A percentile compares a stretch with the other conserved stretches of the same genome.
Conservation (phyloP, 1,140 invertebrate genomes). For the Babylonia areolata region DNA sequence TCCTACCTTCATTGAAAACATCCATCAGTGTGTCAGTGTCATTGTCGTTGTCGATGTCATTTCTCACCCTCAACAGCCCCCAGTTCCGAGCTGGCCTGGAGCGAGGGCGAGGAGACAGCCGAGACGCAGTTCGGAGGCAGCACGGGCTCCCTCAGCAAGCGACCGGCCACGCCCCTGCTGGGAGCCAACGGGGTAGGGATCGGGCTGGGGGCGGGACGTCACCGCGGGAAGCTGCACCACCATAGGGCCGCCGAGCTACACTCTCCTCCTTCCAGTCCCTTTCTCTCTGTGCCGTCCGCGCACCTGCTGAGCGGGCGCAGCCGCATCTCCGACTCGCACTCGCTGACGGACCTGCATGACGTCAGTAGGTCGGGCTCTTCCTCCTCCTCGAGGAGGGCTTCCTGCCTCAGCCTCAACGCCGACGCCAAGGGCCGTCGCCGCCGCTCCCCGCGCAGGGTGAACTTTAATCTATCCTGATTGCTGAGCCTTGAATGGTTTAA, state of each 20-base stretch:
- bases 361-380: background rate
- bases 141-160: background rate
- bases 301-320: background rate
- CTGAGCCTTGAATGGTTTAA: background rate
- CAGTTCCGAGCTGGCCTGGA: conserved; percentile 4
- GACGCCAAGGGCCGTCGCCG: conserved; percentile 34
- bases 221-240: background rate
- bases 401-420: conserved; percentile 46
- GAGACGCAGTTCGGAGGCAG: background rate
- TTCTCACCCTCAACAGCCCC: no score
- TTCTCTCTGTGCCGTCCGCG: conserved; percentile 23
- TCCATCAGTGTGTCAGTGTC: no score
- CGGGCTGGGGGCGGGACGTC: background rate
- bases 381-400: conserved; percentile 18
- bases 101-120: background rate
- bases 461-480: conserved; percentile 47
- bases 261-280: conserved; percentile 15
- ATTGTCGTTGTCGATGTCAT: no score
- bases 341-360: conserved; percentile 25
- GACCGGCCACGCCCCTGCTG: background rate
- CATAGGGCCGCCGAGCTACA: conserved; percentile 22
- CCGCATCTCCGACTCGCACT: conserved; percentile 36
- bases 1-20: no score
- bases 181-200: background rate
- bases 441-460: conserved; percentile 43